Conservation (phyloP, 2,113 vertebrate genomes). For the Apteryx mantelli region DNA sequence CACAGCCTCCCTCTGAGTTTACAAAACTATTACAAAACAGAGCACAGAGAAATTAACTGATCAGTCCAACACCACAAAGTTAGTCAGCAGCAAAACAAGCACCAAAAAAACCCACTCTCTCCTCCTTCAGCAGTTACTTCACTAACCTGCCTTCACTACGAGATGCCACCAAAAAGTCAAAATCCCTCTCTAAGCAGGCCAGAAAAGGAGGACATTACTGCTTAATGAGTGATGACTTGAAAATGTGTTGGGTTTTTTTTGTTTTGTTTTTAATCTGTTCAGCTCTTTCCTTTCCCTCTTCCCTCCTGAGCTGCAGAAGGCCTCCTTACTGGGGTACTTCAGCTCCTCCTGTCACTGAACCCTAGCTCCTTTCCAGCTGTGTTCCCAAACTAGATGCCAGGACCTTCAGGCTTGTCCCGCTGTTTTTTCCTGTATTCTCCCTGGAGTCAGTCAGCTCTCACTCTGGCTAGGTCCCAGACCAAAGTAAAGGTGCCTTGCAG, state of each 20-base stretch:
- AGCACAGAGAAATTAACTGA: neutral
- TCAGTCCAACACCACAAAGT: neutral
- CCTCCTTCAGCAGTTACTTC: neutral
- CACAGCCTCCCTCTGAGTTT: constrained; percentile 17
- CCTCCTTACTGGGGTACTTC: neutral
- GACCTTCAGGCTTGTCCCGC: neutral
- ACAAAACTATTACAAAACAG: neutral
- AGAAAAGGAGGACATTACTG: neutral
- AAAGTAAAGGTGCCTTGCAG: constrained; percentile 28
- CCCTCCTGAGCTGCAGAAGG: neutral
- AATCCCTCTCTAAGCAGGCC: neutral
- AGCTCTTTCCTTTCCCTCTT: neutral
- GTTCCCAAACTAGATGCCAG: constrained; percentile 15
- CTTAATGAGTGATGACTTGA: neutral
- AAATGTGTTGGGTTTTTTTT: neutral
- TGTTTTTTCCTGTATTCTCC: neutral
- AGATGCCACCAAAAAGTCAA: neutral
- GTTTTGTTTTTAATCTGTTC: neutral
- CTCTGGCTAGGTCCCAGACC: constrained; percentile 1
- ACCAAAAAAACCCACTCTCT: neutral
- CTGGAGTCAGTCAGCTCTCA: neutral
- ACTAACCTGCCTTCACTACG: neutral
- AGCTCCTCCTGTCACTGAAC: constrained; percentile 20
- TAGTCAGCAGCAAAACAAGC: neutral
- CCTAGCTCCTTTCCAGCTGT: constrained; percentile 11